Evolutionary conservation across 2,888 invertebrate species (phyloP), one percentile per base, ranked within the genome.

Genomic region (Uloborus plumipes): DNA sequence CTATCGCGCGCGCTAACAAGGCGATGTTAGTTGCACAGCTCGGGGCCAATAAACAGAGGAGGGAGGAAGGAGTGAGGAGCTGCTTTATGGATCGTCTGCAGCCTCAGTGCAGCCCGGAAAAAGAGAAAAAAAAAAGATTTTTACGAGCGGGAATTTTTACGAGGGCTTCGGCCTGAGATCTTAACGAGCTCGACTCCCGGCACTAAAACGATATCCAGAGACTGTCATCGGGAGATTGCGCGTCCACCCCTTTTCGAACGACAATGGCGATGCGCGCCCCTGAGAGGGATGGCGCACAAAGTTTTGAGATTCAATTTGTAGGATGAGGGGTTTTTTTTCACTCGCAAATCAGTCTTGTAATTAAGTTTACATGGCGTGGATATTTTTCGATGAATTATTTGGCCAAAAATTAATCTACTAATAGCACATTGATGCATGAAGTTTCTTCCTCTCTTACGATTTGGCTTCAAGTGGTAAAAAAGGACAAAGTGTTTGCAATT

Each of bases 181-280:
- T 79, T 79, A 79, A 79, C 79, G 79, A 79, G 79, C 79, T 79
- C 73, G 71, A 78, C 78, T 78, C 65, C 65, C 58, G 73, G 79
- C 73, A 79, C 79, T 79, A 79, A 79, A 79, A 79, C 73, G 73
- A 79, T 79, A 79, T 73, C 79, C 79, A 79, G 79, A 79, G 73
- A 79, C 79, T 79, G 79, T 79, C 79, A 73, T 73, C 72, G 73
- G 73, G 67, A 79, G 79, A 79, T 79, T 79, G 79, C 61, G 61
- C 62, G 58, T 70, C 70, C 77, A 26, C 26, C 26, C 26, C 26
- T 26, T 26, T 26, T 26, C 26, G 26, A 79, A 73, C 50, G 72
- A 79, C 73, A 79, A 73, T 73, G 39, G 78, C 22, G 65, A 72
- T 72, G 78, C 71, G 65, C 64, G 66, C 59, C 39, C 26, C 51